Evolutionary conservation across 2,888 invertebrate genomes (phyloP).

Genomic region (Acutogordius australiensis): DNA sequence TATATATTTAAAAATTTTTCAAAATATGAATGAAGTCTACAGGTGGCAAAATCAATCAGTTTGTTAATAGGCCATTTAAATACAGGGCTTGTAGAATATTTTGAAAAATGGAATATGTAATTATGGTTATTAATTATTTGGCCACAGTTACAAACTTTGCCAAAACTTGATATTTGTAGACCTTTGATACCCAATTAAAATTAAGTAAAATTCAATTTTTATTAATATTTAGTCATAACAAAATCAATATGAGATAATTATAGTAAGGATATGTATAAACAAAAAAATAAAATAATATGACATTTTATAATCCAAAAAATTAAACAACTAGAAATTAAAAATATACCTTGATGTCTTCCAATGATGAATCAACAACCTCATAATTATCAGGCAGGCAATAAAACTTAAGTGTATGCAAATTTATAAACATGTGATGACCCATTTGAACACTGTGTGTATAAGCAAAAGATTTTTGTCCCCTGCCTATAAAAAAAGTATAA

Average conservation of each 20-base stretch:
- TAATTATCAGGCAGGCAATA: constrained; percentile 98
- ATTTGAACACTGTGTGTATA: constrained; percentile 94
- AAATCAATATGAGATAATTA: too few species aligned
- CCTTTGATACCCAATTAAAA: too few species aligned
- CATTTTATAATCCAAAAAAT: background rate
- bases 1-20: too few species aligned
- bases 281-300: constrained; percentile 14
- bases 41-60: too few species aligned
- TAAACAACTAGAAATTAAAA: too few species aligned
- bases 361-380: constrained; percentile 74
- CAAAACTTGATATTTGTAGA: too few species aligned
- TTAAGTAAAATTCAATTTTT: background rate
- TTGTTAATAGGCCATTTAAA: too few species aligned
- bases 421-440: constrained; percentile 84
- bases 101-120: too few species aligned
- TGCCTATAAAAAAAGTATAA: constrained; percentile 28
- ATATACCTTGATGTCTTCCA: constrained; percentile 57
- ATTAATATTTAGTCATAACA: constrained; percentile 9
- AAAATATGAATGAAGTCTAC: too few species aligned
- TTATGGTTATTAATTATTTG: too few species aligned
- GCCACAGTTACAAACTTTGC: too few species aligned
- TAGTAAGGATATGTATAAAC: background rate
- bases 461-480: constrained; percentile 88
- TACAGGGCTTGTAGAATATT: too few species aligned
- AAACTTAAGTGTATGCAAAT: constrained; percentile 76